Conservation (phyloP, 2,888 invertebrate species). For the Thereva nobilitata region DNA sequence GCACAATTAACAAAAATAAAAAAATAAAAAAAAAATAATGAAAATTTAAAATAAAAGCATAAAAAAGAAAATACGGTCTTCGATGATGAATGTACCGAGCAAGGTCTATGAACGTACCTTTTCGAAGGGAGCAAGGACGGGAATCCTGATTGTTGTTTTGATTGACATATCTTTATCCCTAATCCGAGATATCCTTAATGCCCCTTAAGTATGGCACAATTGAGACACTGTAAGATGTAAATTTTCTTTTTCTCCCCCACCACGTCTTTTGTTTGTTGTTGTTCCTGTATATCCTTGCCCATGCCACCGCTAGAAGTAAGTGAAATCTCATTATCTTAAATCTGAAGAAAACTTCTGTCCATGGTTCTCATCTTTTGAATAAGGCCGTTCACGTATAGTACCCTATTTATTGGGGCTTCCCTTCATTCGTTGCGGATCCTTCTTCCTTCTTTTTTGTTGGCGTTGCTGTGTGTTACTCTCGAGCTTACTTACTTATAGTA, state of each 20-base stretch:
- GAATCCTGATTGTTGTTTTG: conserved; percentile 8
- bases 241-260: conserved; percentile 7
- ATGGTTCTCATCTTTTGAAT: too few relatives aligned
- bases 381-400: too few relatives aligned
- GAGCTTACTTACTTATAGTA: neutral
- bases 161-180: conserved; percentile 34
- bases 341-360: conserved; percentile 14
- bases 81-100: too few relatives aligned
- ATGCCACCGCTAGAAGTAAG: conserved; percentile 6
- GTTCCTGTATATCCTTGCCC: too few relatives aligned
- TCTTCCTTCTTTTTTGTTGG: neutral
- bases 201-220: neutral
- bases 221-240: conserved; percentile 10
- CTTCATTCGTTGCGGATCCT: too few relatives aligned
- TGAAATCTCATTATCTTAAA: conserved; percentile 32
- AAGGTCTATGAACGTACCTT: too few relatives aligned
- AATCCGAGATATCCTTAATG: conserved; percentile 13
- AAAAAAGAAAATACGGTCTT: too few relatives aligned
- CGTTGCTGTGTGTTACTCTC: neutral
- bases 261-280: too few relatives aligned
- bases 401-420: too few relatives aligned
- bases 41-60: too few relatives aligned
- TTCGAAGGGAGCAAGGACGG: neutral
- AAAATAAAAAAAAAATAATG: too few relatives aligned
- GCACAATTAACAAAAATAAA: too few relatives aligned